Base-by-base conservation (phyloP, 2,888 invertebrate genomes). In the Oconnorella tubifera region DNA sequence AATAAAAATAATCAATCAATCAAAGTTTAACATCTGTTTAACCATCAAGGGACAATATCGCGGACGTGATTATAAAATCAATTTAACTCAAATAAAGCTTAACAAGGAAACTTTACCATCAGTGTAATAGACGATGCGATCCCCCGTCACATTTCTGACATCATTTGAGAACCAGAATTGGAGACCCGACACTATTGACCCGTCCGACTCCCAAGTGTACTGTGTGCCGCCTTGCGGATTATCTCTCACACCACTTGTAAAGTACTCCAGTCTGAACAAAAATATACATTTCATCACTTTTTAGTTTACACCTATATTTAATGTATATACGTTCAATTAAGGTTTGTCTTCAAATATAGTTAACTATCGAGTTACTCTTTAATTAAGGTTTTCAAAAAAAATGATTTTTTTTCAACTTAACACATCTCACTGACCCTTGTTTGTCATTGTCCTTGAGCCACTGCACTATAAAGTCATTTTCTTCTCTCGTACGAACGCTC, bases 381-480 rank as follows among this genome's bases (percentile, higher is more conserved):
- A n/a, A n/a, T n/a, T n/a, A n/a, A n/a, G n/a, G n/a, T n/a, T n/a
- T n/a, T n/a, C n/a, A n/a, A n/a, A n/a, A n/a, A n/a, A n/a, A n/a
- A n/a, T n/a, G 32, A 29, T 27, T n/a, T 56, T 27, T 23, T 33
- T n/a, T 25, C 27, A 14, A 29, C 31, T n/a, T n/a, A n/a, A n/a
- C n/a, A n/a, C n/a, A n/a, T n/a, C n/a, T n/a, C n/a, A 25, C 59
- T 50, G 6, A 63, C 63, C 59, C 60, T 25, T 64, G 51, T 19
- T 48, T 59, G 0, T 28, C 33, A 49, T 90, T 85, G 75, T 86
- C 84, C 76, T 89, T 87, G n/a, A 97, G 82, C 77, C 90, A 89
- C 70, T 90, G 87, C 4, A 91, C 85, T 50, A 96, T 85, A 77
- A 94, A 96, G 0, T 89, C 87, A 84, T 95, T 93, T 79, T 96